These are phyloP conservation scores for Drosophila limbata DNA, from an alignment of 2,888 invertebrate species.

Conservation along the genomic window DNA sequence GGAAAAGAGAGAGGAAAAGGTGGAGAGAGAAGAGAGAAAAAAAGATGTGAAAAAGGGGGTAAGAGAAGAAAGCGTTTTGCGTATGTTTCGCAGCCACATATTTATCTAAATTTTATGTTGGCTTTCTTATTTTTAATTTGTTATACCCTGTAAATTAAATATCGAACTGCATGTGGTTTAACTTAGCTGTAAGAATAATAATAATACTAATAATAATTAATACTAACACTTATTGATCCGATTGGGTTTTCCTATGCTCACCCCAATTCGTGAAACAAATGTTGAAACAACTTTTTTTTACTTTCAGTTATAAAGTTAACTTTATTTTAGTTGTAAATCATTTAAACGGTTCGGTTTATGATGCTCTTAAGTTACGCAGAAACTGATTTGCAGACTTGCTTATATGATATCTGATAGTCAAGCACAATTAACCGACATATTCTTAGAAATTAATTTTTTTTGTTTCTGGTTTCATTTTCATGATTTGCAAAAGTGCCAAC, in stretches of 20 bases:
- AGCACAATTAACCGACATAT: neutral
- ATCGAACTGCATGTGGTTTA: no score
- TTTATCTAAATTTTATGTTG: conserved; percentile 57
- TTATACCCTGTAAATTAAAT: conserved; percentile 6
- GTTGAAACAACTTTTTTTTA: no score
- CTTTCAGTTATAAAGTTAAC: no score
- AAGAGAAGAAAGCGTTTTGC: conserved; percentile 31
- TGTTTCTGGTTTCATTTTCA: conserved; percentile 54
- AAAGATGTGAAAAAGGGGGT: conserved; percentile 2
- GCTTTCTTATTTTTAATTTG: conserved; percentile 3
- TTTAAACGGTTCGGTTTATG: neutral
- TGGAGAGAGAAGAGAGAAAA: neutral
- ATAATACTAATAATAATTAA: no score
- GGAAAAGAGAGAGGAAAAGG: neutral
- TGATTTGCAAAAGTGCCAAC: conserved; percentile 78
- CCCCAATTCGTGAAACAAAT: no score
- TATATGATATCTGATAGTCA: conserved; percentile 12
- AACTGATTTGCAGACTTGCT: neutral
- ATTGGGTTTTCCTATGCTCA: no score
- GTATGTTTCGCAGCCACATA: conserved; percentile 45
- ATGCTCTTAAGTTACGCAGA: no score
- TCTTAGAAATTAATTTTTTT: conserved; percentile 20
- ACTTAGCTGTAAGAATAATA: no score
- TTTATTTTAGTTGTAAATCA: neutral
- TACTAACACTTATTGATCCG: no score